Base-by-base conservation (phyloP, 2,113 vertebrate species). In the Morone saxatilis region DNA sequence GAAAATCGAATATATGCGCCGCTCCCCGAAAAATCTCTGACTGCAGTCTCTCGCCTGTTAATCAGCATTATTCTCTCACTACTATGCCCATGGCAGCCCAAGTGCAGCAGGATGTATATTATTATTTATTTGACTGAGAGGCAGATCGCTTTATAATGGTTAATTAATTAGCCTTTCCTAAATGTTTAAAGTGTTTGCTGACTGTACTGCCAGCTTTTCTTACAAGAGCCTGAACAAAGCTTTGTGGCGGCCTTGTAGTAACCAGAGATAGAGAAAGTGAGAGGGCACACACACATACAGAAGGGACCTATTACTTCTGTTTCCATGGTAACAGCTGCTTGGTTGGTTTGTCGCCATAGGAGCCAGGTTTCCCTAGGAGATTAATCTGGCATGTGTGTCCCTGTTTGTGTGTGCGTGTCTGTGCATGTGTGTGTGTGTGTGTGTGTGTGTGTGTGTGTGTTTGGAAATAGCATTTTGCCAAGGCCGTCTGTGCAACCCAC, bases 291-390 rank as follows among this genome's bases (percentile, higher is more conserved):
- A 51, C 54, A 70, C 71, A 86, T 45, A 73, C 85, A 87, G 75
- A 83, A 81, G 91, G 84, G 88, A 91, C 93, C 86, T 84, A 93
- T 93, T 94, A 95, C 90, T 94, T 94, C 92, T 93, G 95, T 96
- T 96, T 93, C 95, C 87, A 95, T 95, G 94, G 95, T 91, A 95
- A 96, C 95, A 88, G 91, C 91, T 94, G 91, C 91, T 94, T 93
- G 87, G 92, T 90, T 93, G 94, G 90, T 74, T 89, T 91, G 91
- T 94, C 92, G 59, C 95, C 81, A 88, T 86, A 92, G 93, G 93
- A 94, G 94, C 93, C 88, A 88, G 87, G 86, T 93, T 91, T 93
- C 94, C 94, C 88, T 86, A 79, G 94, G 94, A 91, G 91, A 93
- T 91, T 76, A 91, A 89, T 85, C 88, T 90, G 88, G 80, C 54